A percentile compares a stretch with the other conserved stretches of the same genome.
phyloP scores from a whole-genome alignment of 2,797 vertebrate species.

The Anas bernieri region DNA sequence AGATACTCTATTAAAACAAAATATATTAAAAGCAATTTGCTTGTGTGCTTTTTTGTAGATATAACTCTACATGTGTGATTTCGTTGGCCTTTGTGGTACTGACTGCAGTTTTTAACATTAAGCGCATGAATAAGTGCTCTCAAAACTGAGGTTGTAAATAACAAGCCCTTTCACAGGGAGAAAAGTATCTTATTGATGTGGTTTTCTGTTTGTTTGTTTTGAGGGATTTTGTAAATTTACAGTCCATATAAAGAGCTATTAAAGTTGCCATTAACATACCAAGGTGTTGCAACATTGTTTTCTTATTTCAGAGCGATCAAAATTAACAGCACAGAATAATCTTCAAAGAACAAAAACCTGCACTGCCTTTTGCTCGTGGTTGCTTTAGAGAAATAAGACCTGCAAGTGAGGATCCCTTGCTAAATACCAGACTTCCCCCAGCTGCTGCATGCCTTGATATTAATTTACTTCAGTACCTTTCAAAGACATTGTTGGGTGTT shows the following conservation, averaged over 20 bases:
- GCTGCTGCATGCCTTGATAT: not conserved
- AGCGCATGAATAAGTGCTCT: slow-evolving; percentile 17
- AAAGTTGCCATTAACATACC: slow-evolving; percentile 19
- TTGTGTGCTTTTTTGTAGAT: not conserved
- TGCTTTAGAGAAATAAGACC: not conserved
- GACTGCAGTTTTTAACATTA: not conserved
- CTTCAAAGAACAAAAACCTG: slow-evolving; percentile 25
- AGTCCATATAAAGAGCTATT: slow-evolving; percentile 38
- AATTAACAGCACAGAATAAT: not conserved
- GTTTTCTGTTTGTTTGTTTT: slow-evolving; percentile 60
- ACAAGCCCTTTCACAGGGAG: slow-evolving; percentile 11
- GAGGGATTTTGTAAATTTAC: slow-evolving; percentile 46
- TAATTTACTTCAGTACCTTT: slow-evolving; percentile 2
- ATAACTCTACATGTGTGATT: slow-evolving; percentile 10
- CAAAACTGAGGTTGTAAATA: slow-evolving; percentile 47
- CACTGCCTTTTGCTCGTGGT: not conserved
- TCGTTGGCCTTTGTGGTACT: slow-evolving; percentile 41
- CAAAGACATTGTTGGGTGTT: not conserved
- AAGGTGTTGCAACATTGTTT: slow-evolving; percentile 32
- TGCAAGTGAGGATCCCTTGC: not conserved
- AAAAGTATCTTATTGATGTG: slow-evolving; percentile 46
- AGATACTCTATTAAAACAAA: not conserved
- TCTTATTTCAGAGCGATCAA: slow-evolving; percentile 34
- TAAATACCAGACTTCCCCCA: not conserved
- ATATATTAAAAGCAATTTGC: not conserved